Evolutionary conservation across 2,888 invertebrate species (phyloP).

Genomic region (Eulithis prunata): DNA sequence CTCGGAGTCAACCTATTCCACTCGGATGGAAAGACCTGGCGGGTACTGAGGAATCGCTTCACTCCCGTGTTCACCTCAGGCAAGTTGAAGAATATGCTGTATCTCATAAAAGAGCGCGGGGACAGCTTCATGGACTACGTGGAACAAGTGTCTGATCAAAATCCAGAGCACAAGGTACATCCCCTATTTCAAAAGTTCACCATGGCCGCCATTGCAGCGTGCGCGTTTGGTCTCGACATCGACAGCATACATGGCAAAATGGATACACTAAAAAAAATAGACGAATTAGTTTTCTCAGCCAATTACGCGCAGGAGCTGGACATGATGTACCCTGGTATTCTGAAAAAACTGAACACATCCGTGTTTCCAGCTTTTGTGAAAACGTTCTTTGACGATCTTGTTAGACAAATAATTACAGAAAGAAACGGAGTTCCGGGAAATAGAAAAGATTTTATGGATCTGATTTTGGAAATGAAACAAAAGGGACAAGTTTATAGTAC

Average conservation of each 20-base stretch:
- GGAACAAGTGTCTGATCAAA: slow-evolving; percentile 23
- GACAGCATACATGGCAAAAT: slow-evolving; percentile 44
- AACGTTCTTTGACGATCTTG: slow-evolving; percentile 51
- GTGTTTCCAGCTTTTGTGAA: slow-evolving; percentile 46
- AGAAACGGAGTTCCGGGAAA: slow-evolving; percentile 50
- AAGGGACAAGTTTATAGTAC: slow-evolving; percentile 41
- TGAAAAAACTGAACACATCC: slow-evolving; percentile 49
- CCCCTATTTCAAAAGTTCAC: slow-evolving; percentile 53
- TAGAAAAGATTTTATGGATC: slow-evolving; percentile 22
- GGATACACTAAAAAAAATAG: slow-evolving; percentile 37
- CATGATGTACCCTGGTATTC: slow-evolving; percentile 56
- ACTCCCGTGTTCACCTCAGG: slow-evolving; percentile 64
- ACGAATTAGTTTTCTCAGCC: slow-evolving; percentile 35
- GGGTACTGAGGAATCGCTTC: slow-evolving; percentile 53
- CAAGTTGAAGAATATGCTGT: slow-evolving; percentile 63
- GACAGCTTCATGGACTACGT: slow-evolving; percentile 41
- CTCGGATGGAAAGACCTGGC: slow-evolving; percentile 60
- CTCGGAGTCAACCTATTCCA: slow-evolving; percentile 61
- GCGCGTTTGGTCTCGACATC: slow-evolving; percentile 57
- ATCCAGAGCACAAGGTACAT: slow-evolving; percentile 50
- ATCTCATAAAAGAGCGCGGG: slow-evolving; percentile 54
- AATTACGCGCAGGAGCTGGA: slow-evolving; percentile 47
- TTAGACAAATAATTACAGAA: slow-evolving; percentile 45
- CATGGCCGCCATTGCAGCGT: slow-evolving; percentile 53
- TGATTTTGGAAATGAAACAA: slow-evolving; percentile 15